Base-by-base conservation (phyloP, 2,797 vertebrate genomes). In the Sebastes dallii region DNA sequence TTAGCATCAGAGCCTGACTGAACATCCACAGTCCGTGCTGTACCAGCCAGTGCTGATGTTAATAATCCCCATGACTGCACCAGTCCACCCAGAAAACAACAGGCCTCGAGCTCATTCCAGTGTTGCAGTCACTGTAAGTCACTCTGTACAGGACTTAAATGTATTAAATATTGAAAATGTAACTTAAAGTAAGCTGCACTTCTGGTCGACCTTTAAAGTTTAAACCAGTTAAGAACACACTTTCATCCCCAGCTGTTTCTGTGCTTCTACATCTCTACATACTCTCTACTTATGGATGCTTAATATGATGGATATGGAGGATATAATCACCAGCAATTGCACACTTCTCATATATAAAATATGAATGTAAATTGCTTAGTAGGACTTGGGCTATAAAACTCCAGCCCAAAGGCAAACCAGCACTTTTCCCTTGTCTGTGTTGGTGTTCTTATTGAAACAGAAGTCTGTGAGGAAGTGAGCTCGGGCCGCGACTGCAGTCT, bases 1-100 rank as follows among this genome's bases (percentile, higher is more conserved):
- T 74, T 14, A 72, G 59, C 75, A 32, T 22, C 69, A 34, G 39
- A 46, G 77, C 56, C 62, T 3, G 60, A 65, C 46, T 39, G 75
- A 78, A 56, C 73, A 65, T 20, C 20, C 20, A n/a, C 20, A 54
- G 50, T 54, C 50, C 3, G 50, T 54, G 8, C 50, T 10, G 20
- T 54, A 54, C 50, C 50, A 54, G 50, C 50, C 50, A 54, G 50
- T 16, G 50, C 9, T 54, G 50, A 54, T 54, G 50, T 54, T n/a
- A 54, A 54, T 54, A 54, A 54, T 1, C 18, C 50, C 11, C 20
- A 54, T 54, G 50, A 54, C 50, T 54, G 50, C 50, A n/a, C 50
- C 50, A 54, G 20, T n/a, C 0, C 50, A 54, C 50, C 18, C 50
- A 54, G 50, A 54, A 54, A 54, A 54, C 50, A 54, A 54, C 50